These are phyloP conservation scores for Tapirus terrestris DNA, from an alignment of 2,113 vertebrate genomes.

Conservation along the genomic window DNA sequence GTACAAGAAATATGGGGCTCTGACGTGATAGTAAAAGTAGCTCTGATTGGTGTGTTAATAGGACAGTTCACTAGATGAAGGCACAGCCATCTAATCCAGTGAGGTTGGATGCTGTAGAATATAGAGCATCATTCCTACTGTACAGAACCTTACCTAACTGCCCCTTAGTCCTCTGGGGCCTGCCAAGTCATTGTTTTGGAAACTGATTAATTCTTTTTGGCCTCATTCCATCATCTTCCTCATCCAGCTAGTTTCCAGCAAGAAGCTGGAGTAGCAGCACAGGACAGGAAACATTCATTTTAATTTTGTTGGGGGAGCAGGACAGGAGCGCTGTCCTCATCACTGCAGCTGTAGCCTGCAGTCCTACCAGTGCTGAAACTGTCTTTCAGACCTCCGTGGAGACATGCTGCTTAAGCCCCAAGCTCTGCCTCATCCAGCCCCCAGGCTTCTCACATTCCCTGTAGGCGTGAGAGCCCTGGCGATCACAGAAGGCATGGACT, in stretches of 20 bases:
- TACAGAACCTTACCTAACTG: neutral
- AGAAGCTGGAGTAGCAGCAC: neutral
- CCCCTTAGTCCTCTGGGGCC: neutral
- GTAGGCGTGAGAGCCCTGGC: neutral
- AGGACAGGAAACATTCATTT: neutral
- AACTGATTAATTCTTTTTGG: neutral
- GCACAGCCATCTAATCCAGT: neutral
- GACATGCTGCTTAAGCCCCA: neutral
- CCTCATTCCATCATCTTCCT: slow-evolving; percentile 1
- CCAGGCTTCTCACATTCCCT: neutral
- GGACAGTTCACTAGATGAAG: neutral
- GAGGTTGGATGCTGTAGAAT: neutral
- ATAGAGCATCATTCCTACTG: neutral
- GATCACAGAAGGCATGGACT: no score
- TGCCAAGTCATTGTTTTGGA: slow-evolving; percentile 8
- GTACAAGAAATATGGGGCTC: neutral
- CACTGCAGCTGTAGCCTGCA: neutral
- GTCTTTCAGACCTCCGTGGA: neutral
- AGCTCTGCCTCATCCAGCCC: neutral
- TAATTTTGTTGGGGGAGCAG: neutral
- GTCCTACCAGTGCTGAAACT: neutral
- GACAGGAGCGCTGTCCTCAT: neutral
- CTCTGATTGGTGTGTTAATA: neutral
- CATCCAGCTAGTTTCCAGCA: neutral
- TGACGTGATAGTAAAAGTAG: neutral